A percentile compares a stretch with the other conserved stretches of the same genome.
Conservation (phyloP, 1,140 invertebrate species). For the Hycleus cichorii region DNA sequence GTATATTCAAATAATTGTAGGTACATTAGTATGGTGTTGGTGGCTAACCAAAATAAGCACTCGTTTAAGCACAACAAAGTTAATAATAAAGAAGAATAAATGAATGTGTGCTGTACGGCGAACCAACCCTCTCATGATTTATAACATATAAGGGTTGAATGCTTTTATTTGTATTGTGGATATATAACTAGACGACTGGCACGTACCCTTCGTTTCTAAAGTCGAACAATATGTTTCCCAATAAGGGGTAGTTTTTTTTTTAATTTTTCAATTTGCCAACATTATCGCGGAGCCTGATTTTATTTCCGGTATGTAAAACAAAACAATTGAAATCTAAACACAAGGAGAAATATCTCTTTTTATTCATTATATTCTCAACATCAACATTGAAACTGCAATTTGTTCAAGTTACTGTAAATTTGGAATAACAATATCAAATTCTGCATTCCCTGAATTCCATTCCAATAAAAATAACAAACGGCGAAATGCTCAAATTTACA, state of each 20-base stretch:
- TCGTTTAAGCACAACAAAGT: background rate
- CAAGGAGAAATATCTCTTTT: too few relatives aligned
- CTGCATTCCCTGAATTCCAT: background rate
- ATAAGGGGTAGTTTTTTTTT: background rate
- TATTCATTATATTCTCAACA: too few relatives aligned
- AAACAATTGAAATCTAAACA: too few relatives aligned
- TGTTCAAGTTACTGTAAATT: too few relatives aligned
- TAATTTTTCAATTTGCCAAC: too few relatives aligned
- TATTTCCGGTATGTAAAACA: too few relatives aligned
- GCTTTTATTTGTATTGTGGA: constrained; percentile 16
- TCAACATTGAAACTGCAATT: too few relatives aligned
- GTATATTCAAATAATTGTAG: background rate
- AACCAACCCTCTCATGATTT: constrained; percentile 9
- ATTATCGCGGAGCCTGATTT: too few relatives aligned
- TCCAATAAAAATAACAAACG: background rate
- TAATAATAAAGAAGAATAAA: background rate
- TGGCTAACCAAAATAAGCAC: background rate
- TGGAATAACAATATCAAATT: too few relatives aligned
- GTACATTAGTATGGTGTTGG: background rate
- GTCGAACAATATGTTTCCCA: constrained; percentile 5
- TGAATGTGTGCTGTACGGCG: background rate
- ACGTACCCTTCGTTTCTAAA: constrained; percentile 6
- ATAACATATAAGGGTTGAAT: constrained; percentile 12
- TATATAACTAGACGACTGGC: constrained; percentile 11
- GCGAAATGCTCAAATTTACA: too few relatives aligned